These are phyloP conservation scores for Zelleria hepariella DNA, from an alignment of 2,888 invertebrate genomes.

Conservation along the genomic window DNA sequence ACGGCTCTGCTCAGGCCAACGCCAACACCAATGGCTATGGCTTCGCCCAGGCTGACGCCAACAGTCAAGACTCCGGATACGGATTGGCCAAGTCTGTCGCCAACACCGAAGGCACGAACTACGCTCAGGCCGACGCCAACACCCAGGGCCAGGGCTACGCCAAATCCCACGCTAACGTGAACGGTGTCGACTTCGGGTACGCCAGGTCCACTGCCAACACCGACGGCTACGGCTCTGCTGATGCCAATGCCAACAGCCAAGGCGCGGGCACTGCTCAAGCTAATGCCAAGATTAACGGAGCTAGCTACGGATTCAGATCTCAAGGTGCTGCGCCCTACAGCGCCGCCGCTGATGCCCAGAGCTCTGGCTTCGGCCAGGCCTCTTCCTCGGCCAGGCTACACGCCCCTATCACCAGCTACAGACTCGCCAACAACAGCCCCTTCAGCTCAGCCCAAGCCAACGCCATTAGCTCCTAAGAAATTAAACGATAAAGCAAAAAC, in stretches of 20 bases:
- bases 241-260: slow-evolving; percentile 5
- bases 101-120: slow-evolving; percentile 12
- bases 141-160: slow-evolving; percentile 11
- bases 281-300: slow-evolving; percentile 1
- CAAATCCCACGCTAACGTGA: slow-evolving; percentile 1
- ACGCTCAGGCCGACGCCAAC: slow-evolving; percentile 23
- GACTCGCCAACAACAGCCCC: slow-evolving; percentile 39
- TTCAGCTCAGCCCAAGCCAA: slow-evolving; percentile 44
- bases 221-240: slow-evolving; percentile 7
- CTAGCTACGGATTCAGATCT: slow-evolving; percentile 5
- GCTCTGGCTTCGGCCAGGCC: slow-evolving; percentile 42
- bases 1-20: slow-evolving; percentile 5
- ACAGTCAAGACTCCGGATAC: slow-evolving; percentile 1
- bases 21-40: slow-evolving; percentile 8
- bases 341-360: slow-evolving; percentile 34
- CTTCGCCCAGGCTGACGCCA: not conserved
- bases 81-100: slow-evolving; percentile 8
- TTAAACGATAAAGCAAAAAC: slow-evolving; percentile 36
- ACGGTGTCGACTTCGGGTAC: not conserved
- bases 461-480: slow-evolving; percentile 33
- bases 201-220: slow-evolving; percentile 10
- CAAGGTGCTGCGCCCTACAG: slow-evolving; percentile 24
- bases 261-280: slow-evolving; percentile 1
- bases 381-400: slow-evolving; percentile 36
- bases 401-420: slow-evolving; percentile 35